Base-by-base conservation (phyloP, 1,140 invertebrate genomes). In the Megalonaias nervosa region DNA sequence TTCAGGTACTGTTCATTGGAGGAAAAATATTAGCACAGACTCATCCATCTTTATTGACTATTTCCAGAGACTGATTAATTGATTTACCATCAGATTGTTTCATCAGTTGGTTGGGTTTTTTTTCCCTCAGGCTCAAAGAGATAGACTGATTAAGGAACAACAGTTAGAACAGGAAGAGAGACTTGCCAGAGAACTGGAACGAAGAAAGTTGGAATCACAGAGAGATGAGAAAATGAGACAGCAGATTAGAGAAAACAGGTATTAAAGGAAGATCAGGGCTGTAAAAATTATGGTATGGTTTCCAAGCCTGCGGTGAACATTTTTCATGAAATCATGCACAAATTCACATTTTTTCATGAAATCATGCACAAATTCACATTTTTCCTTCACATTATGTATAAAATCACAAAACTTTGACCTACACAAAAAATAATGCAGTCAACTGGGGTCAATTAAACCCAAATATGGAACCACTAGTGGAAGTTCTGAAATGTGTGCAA, bases 171-270 rank as follows among this genome's bases (percentile, higher is more conserved):
- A 90, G 69, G 90, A 91, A 70, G 88, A 90, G 64, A 79, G 84
- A 21, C 70, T 91, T 56, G 89, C 90, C 13, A 65, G 74, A 64
- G 90, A 91, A 79, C 68, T 91, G 59, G 85, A 89, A 73, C 76
- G 85, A 70, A 80, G 86, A n/a, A 91, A 90, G 69, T 64, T 86
- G 31, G 89, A 90, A 59, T 66, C 81, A 23, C 71, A 86, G 13
- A 82, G 87, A 55, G 89, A 91, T 83, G 89, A 90, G 67, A 91
- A 91, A 81, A 89, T 90, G 87, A 81, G 90, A 70, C 90, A 91
- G 75, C 89, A 91, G 67, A 88, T 91, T 23, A 81, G 89, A 69
- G 89, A 90, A 81, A 86, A 85, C 56, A 91, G 89, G 90, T 90
- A 80, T 68, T 31, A 21, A 67, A 17, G 21, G 3, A 65, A n/a